A percentile compares a stretch with the other conserved stretches of the same genome.
Conservation (phyloP, 1,140 invertebrate genomes). For the Papilio aristodemus region DNA sequence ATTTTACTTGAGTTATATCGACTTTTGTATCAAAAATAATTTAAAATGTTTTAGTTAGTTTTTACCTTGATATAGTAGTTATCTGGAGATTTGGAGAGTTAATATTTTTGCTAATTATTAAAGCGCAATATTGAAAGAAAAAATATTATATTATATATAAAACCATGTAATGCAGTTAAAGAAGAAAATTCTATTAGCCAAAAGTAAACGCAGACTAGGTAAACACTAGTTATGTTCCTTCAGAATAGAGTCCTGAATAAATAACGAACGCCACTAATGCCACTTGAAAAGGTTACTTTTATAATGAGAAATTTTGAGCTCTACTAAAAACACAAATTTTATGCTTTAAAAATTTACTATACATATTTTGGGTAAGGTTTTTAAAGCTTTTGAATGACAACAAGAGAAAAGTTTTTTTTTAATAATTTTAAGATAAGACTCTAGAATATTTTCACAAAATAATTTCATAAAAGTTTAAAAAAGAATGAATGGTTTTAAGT, state of each 20-base stretch:
- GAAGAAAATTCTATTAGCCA: neutral
- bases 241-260: slow-evolving; percentile 17
- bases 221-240: slow-evolving; percentile 1
- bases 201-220: slow-evolving; percentile 12
- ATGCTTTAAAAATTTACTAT: neutral
- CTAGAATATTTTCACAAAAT: neutral
- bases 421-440: too few species aligned
- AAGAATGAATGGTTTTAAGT: neutral
- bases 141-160: neutral
- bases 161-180: neutral
- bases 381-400: neutral
- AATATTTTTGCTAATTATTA: too few species aligned
- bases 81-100: too few species aligned
- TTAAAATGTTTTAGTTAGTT: too few species aligned
- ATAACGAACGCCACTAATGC: neutral
- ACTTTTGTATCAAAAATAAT: neutral
- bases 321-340: neutral
- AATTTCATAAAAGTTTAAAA: neutral
- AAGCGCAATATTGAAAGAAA: too few species aligned
- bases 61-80: too few species aligned
- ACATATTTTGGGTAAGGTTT: too few species aligned
- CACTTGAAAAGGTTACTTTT: slow-evolving; percentile 7
- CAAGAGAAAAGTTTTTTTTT: neutral
- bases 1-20: neutral
- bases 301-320: slow-evolving; percentile 6